A percentile compares a stretch with the other conserved stretches of the same genome.
Conservation (phyloP, 2,888 invertebrate species). For the Drosophila meridionalis region DNA sequence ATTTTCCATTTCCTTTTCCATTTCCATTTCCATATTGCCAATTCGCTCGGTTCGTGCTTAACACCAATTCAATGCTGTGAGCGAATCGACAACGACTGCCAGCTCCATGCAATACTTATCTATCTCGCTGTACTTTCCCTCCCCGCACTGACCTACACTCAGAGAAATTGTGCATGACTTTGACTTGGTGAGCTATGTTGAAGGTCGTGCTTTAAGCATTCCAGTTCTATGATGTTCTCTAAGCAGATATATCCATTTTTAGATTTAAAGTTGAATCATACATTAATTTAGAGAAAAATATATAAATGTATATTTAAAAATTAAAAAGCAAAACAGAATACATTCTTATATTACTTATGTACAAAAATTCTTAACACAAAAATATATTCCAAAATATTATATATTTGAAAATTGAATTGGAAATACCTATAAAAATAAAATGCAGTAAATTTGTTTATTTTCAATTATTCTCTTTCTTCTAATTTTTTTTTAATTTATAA, state of each 20-base stretch:
- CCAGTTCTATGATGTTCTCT: background rate
- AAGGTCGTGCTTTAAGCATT: background rate
- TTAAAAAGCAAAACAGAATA: too few relatives aligned
- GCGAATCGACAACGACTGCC: constrained; percentile 51
- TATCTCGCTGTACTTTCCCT: constrained; percentile 31
- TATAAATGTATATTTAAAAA: too few relatives aligned
- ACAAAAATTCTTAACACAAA: too few relatives aligned
- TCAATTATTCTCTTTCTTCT: too few relatives aligned
- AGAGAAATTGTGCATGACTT: background rate
- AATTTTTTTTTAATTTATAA: too few relatives aligned
- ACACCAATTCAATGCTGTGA: constrained; percentile 81
- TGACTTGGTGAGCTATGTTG: background rate
- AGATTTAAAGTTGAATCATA: background rate
- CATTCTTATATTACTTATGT: too few relatives aligned
- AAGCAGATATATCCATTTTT: background rate
- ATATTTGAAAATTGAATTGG: too few relatives aligned
- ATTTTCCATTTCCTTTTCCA: constrained; percentile 51
- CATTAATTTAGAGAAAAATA: background rate
- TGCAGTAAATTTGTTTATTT: too few relatives aligned
- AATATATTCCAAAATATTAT: too few relatives aligned
- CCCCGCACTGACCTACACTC: constrained; percentile 10
- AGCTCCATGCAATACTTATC: constrained; percentile 68
- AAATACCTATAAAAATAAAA: too few relatives aligned
- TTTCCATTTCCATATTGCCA: constrained; percentile 59
- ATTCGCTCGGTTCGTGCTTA: constrained; percentile 76